Evolutionary conservation across 2,888 invertebrate genomes (phyloP).

Genomic region (Caenorhabditis japonica): DNA sequence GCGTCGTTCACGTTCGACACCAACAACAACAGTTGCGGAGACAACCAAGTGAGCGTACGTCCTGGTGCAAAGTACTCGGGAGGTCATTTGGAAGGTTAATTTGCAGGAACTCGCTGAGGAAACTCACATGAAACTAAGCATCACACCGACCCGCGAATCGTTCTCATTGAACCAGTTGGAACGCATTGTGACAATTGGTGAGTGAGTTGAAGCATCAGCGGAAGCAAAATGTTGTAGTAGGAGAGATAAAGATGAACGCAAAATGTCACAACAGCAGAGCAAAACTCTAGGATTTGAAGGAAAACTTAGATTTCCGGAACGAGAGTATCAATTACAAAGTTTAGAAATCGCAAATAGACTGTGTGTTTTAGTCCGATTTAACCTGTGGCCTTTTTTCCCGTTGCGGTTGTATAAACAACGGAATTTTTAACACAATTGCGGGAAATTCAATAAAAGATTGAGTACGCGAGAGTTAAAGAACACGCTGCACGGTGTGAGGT

Average conservation of each 20-base stretch:
- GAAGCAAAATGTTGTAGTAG: background rate
- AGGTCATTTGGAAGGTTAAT: slow-evolving; percentile 8
- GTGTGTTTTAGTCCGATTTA: slow-evolving; percentile 26
- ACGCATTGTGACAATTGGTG: slow-evolving; percentile 60
- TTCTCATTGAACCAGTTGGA: slow-evolving; percentile 52
- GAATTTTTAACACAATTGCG: slow-evolving; percentile 46
- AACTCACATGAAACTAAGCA: slow-evolving; percentile 57
- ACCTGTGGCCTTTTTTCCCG: slow-evolving; percentile 25
- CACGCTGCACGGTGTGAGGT: background rate
- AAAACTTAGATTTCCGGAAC: slow-evolving; percentile 15
- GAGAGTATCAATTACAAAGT: slow-evolving; percentile 43
- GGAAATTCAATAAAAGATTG: slow-evolving; percentile 34
- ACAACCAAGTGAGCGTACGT: slow-evolving; percentile 45
- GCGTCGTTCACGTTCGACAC: slow-evolving; percentile 67
- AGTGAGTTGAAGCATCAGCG: too few species aligned
- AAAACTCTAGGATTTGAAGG: slow-evolving; percentile 1
- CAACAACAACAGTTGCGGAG: slow-evolving; percentile 61
- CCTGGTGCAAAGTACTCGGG: slow-evolving; percentile 20
- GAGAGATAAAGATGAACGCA: too few species aligned
- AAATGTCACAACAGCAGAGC: background rate
- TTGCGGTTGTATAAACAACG: slow-evolving; percentile 49
- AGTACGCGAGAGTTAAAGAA: slow-evolving; percentile 17
- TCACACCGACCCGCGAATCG: slow-evolving; percentile 53
- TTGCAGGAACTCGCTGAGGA: slow-evolving; percentile 53
- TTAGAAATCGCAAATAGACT: slow-evolving; percentile 24